A percentile compares a stretch with the other conserved stretches of the same genome.
These are phyloP conservation scores for Ciona savignyi DNA, from an alignment of 23 tunicate genomes.

Conservation along the genomic window DNA sequence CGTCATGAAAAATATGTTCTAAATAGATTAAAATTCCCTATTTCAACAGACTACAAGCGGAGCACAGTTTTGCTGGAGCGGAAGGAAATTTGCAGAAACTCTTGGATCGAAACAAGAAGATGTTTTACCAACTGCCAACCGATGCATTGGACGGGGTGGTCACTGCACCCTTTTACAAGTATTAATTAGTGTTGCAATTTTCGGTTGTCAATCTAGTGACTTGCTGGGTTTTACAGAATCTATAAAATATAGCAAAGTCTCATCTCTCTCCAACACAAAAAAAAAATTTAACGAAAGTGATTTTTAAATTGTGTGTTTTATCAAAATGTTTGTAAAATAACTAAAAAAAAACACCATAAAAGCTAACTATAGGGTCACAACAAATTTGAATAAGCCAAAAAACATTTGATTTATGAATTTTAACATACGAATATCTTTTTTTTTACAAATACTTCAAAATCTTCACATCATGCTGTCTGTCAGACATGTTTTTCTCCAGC, in stretches of 20 bases:
- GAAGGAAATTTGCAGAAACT: slow-evolving; percentile 80
- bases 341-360: not conserved
- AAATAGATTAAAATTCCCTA: too few relatives aligned
- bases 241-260: too few relatives aligned
- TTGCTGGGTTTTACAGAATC: too few relatives aligned
- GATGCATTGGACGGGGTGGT: slow-evolving; percentile 67
- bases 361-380: too few relatives aligned
- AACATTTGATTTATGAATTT: not conserved
- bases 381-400: not conserved
- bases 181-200: too few relatives aligned
- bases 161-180: slow-evolving; percentile 70
- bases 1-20: too few relatives aligned
- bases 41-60: slow-evolving; percentile 51
- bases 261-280: too few relatives aligned
- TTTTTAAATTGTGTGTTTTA: too few relatives aligned
- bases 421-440: not conserved
- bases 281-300: too few relatives aligned
- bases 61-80: slow-evolving; percentile 66
- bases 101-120: slow-evolving; percentile 62
- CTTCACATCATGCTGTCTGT: not conserved
- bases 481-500: not conserved
- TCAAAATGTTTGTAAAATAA: too few relatives aligned
- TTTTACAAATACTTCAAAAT: not conserved
- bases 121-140: slow-evolving; percentile 70
- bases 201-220: too few relatives aligned